Percentiles rank a stretch among this genome's conserved stretches.
phyloP scores from a whole-genome alignment of 2,888 invertebrate species.

The Zygogramma bicolorata region DNA sequence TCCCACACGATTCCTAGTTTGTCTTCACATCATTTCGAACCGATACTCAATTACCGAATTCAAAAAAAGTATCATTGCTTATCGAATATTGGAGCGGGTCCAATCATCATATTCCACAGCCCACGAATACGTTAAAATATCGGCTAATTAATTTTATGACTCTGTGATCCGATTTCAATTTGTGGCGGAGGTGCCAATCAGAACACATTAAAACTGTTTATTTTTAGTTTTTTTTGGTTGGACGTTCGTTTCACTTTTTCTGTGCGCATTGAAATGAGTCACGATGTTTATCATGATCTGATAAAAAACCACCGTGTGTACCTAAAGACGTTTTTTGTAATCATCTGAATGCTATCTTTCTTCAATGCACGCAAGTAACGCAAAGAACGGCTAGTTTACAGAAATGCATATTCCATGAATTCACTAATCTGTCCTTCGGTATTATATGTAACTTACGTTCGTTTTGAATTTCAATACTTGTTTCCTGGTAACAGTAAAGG shows the following conservation, averaged over 20 bases:
- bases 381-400: no score
- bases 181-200: constrained; percentile 21
- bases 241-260: not conserved
- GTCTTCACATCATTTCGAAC: not conserved
- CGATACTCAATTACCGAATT: not conserved
- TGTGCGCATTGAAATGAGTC: not conserved
- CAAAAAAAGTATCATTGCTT: not conserved
- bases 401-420: no score
- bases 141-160: constrained; percentile 18
- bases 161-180: constrained; percentile 13
- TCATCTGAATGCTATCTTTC: no score
- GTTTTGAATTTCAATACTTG: no score
- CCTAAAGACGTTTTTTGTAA: not conserved
- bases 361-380: no score
- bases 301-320: not conserved
- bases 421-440: no score
- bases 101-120: constrained; percentile 11
- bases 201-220: not conserved
- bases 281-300: constrained; percentile 2
- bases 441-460: no score
- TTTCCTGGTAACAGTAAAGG: no score
- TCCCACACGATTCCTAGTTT: not conserved
- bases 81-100: constrained; percentile 3
- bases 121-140: not conserved
- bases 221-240: not conserved